Evolutionary conservation across 2,113 vertebrate species (phyloP), one percentile per base, ranked within the genome.

Genomic region (Lynx canadensis): DNA sequence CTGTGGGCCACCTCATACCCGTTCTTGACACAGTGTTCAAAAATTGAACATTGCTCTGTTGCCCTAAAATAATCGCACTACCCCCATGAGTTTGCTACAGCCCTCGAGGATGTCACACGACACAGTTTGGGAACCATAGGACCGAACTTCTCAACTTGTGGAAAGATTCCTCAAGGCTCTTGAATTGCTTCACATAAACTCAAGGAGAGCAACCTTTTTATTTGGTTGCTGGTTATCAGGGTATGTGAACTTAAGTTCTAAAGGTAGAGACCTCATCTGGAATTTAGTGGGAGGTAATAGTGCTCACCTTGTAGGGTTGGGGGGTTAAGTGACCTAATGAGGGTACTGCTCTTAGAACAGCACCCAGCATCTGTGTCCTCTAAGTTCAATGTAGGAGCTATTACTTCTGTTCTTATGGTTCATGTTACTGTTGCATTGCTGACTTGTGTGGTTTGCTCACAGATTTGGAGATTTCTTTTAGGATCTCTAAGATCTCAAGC

Each of bases 341-440:
- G 16, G 2, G 7, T 11, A 1, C 2, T 7, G 69, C 36, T 21
- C 69, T 55, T 23, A 4, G 21, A 5, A 33, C 6, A 50, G 76
- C 21, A 2, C 16, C 27, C 6, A 50, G 76, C 21, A 2, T 13
- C 27, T 29, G 1, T 14, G 3, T 29, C 4, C 31, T 10, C 0
- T 11, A 2, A 7, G 7, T 21, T 3, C 6, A 25, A 2, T 0
- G 0, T 4, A 15, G 50, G 14, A 23, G 2, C 48, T 19, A 0
- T 50, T 41, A 3, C 10, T 33, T 21, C 55, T 27, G 2, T 45
- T 55, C 14, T 1, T 12, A n/a, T 0, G 14, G 45, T 55, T 85
- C 0, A 31, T 3, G 29, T 79, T 23, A 29, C 14, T 19, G 16
- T 33, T 2, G 6, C 14, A 8, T 0, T 19, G 25, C 74, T 85